phyloP scores from a whole-genome alignment of 2,113 vertebrate species.

The Spea multiplicata region DNA sequence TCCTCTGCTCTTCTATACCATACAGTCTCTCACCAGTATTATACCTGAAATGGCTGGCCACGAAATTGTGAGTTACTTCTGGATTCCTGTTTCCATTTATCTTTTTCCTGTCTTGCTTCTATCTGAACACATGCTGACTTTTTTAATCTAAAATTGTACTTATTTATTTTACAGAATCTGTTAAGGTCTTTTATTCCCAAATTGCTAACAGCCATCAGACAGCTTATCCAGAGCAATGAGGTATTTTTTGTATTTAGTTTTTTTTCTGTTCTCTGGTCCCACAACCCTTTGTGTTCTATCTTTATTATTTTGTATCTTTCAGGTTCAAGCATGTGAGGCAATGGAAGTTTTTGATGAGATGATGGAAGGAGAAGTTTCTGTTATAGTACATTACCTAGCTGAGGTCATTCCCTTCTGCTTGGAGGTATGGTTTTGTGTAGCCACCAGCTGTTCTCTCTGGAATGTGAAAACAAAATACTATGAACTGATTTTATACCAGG shows the following conservation, averaged over 20 bases:
- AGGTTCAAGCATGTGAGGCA: conserved; percentile 79
- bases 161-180: conserved; percentile 61
- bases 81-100: neutral
- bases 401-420: conserved; percentile 78
- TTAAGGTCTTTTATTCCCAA: conserved; percentile 72
- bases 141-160: neutral
- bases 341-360: conserved; percentile 86
- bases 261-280: neutral
- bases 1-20: conserved; percentile 72
- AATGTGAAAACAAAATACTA: too few relatives aligned
- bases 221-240: conserved; percentile 76
- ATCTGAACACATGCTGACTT: neutral
- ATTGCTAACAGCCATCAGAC: conserved; percentile 69
- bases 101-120: neutral
- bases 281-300: neutral
- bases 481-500: too few relatives aligned
- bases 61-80: conserved; percentile 70
- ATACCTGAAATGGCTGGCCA: conserved; percentile 66
- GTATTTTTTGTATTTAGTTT: conserved; percentile 53
- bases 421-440: conserved; percentile 62
- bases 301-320: neutral
- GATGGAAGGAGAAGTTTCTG: conserved; percentile 78
- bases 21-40: conserved; percentile 73
- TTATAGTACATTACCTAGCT: conserved; percentile 73
- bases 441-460: too few relatives aligned